Conservation (phyloP, 2,113 vertebrate species). For the Caranx melampygus region DNA sequence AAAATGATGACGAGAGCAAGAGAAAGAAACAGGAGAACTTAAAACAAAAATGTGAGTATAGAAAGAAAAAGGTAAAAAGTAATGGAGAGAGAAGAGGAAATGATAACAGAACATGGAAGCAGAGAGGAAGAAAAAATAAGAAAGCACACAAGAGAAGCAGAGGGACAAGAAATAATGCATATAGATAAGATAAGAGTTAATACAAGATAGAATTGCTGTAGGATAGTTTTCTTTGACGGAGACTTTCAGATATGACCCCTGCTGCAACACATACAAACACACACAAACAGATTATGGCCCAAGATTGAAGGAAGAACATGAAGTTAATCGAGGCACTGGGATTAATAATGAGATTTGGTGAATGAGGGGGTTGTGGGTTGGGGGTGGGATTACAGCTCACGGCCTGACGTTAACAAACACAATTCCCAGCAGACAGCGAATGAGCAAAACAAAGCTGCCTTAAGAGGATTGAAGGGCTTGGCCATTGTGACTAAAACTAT, state of each 20-base stretch:
- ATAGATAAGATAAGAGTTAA: conserved; percentile 34
- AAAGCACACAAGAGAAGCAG: not conserved
- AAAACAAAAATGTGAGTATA: not conserved
- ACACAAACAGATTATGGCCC: conserved; percentile 47
- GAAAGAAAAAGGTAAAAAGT: not conserved
- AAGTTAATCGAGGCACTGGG: conserved; percentile 64
- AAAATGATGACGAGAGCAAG: not conserved
- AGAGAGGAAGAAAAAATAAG: not conserved
- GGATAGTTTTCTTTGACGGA: conserved; percentile 33
- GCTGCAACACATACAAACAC: conserved; percentile 7
- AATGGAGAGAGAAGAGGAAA: conserved; percentile 11
- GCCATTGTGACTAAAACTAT: conserved; percentile 56
- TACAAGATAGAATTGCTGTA: conserved; percentile 23
- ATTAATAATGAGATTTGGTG: conserved; percentile 75
- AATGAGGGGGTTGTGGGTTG: conserved; percentile 31
- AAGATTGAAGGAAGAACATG: conserved; percentile 70
- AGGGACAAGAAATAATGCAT: conserved; percentile 22
- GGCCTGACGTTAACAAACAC: conserved; percentile 60
- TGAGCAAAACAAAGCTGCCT: conserved; percentile 75
- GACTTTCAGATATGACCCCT: conserved; percentile 47
- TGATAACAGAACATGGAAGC: conserved; percentile 8
- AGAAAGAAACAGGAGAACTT: not conserved
- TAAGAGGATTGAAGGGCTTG: conserved; percentile 69
- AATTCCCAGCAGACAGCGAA: conserved; percentile 71
- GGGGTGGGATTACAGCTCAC: conserved; percentile 67